Evolutionary conservation across 2,113 vertebrate genomes (phyloP).

Genomic region (Menidia beryllina): DNA sequence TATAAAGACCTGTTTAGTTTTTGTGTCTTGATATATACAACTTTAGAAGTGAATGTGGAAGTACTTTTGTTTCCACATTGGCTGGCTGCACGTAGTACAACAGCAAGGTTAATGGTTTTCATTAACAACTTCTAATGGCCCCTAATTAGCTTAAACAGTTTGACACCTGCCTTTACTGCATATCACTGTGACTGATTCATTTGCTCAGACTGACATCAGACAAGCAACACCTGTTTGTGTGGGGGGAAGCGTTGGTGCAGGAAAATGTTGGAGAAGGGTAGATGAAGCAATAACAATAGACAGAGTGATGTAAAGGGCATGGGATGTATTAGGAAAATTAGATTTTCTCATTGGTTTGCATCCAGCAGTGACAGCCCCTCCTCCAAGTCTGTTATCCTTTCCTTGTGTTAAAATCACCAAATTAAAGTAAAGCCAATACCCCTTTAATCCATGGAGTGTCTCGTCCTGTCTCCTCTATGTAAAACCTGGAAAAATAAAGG

Average conservation of each 20-base stretch:
- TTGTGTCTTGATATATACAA: too few relatives aligned
- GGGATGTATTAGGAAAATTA: slow-evolving; percentile 79
- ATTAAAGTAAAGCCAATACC: slow-evolving; percentile 77
- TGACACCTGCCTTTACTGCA: slow-evolving; percentile 31
- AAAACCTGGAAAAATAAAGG: not conserved
- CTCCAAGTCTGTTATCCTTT: slow-evolving; percentile 71
- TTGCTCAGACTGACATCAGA: slow-evolving; percentile 16
- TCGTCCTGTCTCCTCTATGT: slow-evolving; percentile 4
- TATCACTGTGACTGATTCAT: slow-evolving; percentile 37
- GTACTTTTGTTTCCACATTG: too few relatives aligned
- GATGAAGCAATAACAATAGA: slow-evolving; percentile 8
- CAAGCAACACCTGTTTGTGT: slow-evolving; percentile 27
- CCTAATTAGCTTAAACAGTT: slow-evolving; percentile 26
- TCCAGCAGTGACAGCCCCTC: slow-evolving; percentile 70
- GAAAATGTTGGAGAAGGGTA: slow-evolving; percentile 38
- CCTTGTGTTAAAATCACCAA: slow-evolving; percentile 67
- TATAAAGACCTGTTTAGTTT: not conserved
- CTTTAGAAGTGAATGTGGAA: not conserved
- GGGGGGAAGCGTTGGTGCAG: not conserved
- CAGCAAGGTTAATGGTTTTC: slow-evolving; percentile 6
- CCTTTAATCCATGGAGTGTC: slow-evolving; percentile 56
- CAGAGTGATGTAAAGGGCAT: slow-evolving; percentile 19
- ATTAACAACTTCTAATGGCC: slow-evolving; percentile 19
- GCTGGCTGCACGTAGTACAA: not conserved
- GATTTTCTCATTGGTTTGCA: slow-evolving; percentile 69